These are phyloP conservation scores for Actenoides lindsayi DNA, from an alignment of 2,113 vertebrate genomes.

Conservation along the genomic window DNA sequence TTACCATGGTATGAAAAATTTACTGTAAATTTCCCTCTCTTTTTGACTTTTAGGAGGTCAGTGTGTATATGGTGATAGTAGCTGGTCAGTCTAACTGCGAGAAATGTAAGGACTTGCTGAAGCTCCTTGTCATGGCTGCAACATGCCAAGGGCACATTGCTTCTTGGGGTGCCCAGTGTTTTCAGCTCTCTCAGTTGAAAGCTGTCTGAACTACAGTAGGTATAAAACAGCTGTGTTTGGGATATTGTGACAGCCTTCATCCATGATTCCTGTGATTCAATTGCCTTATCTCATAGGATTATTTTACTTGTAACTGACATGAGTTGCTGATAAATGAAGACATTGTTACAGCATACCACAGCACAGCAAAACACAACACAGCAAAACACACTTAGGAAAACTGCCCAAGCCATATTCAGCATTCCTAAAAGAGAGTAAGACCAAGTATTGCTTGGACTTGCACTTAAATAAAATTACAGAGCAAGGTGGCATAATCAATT, in stretches of 20 bases:
- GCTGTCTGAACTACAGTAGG: neutral
- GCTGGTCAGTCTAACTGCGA: neutral
- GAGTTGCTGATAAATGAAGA: neutral
- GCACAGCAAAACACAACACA: neutral
- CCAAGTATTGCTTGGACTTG: neutral
- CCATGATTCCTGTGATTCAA: neutral
- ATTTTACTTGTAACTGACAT: neutral
- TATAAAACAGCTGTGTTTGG: neutral
- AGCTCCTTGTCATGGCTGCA: neutral
- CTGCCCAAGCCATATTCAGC: neutral
- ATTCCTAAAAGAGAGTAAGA: neutral
- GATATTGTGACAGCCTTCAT: neutral
- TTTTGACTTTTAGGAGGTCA: neutral
- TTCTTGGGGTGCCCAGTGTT: neutral
- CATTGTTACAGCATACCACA: neutral
- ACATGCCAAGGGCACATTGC: accelerated
- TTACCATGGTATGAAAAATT: neutral
- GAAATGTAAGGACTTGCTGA: neutral
- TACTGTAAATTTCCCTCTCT: neutral
- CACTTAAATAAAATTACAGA: neutral
- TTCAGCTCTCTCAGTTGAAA: neutral
- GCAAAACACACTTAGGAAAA: neutral
- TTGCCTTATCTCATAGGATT: neutral
- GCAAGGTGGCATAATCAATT: neutral
- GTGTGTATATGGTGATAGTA: neutral